A percentile compares a stretch with the other conserved stretches of the same genome.
These are phyloP conservation scores for Phasianus colchicus DNA, from an alignment of 2,113 vertebrate genomes.

Conservation along the genomic window DNA sequence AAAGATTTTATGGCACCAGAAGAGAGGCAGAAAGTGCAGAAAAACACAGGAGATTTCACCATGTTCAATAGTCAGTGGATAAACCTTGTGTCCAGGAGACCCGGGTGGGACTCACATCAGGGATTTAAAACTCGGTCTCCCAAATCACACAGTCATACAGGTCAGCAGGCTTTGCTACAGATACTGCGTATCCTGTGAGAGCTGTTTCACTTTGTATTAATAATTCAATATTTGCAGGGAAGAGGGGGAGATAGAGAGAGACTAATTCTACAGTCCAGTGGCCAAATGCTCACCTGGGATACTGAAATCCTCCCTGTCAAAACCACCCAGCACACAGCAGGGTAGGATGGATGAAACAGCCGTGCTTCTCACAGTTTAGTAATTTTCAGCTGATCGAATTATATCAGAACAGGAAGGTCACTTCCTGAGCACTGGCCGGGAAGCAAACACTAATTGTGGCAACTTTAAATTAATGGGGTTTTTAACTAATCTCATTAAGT, in stretches of 20 bases:
- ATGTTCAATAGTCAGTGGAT: not conserved
- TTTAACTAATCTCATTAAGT: slow-evolving; percentile 7
- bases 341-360: not conserved
- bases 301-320: not conserved
- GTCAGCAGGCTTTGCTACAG: not conserved
- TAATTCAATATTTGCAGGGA: slow-evolving; percentile 50
- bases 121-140: not conserved
- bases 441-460: not conserved
- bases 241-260: not conserved
- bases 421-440: not conserved
- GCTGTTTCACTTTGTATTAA: slow-evolving; percentile 28
- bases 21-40: not conserved
- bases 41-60: not conserved
- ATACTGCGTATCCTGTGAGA: not conserved
- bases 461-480: not conserved
- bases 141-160: not conserved
- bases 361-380: not conserved
- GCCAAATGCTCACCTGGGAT: slow-evolving; percentile 32
- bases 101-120: not conserved
- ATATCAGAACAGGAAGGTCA: slow-evolving; percentile 30
- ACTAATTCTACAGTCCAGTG: slow-evolving; percentile 35
- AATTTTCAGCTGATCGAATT: slow-evolving; percentile 16
- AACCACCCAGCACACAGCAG: not conserved
- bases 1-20: not conserved
- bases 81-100: not conserved